Evolutionary conservation across 2,797 vertebrate genomes (phyloP).

Genomic region (Sparus aurata): DNA sequence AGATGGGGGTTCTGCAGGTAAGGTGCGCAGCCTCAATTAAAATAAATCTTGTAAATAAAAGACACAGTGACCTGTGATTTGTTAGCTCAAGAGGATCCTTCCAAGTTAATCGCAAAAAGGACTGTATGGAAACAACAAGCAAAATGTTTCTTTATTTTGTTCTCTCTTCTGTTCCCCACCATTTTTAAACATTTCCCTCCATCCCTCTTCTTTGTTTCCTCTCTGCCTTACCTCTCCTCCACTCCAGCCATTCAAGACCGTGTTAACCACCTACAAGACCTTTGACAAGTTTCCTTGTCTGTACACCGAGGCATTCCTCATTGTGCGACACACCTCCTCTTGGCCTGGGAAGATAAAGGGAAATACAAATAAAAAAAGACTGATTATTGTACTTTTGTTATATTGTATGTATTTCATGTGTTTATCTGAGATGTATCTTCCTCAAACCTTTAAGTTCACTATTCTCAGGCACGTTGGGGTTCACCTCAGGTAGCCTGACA

Average conservation of each 20-base stretch:
- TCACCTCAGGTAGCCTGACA: neutral
- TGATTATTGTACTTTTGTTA: neutral
- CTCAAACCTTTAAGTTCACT: neutral
- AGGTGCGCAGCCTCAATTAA: neutral
- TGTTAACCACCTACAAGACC: conserved; percentile 81
- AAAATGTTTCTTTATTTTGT: neutral
- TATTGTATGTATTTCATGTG: neutral
- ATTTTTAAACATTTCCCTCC: neutral
- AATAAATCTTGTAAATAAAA: neutral
- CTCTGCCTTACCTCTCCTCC: conserved; percentile 42
- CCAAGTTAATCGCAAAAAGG: no score
- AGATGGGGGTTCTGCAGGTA: neutral
- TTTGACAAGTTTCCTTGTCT: conserved; percentile 86
- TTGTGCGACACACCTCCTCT: conserved; percentile 69
- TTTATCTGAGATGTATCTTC: no score
- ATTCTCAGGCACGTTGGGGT: neutral
- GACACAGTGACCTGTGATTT: neutral
- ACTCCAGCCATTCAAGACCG: conserved; percentile 86
- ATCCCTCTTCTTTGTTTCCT: neutral
- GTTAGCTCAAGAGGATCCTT: neutral
- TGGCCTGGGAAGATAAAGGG: conserved; percentile 6
- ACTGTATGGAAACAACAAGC: neutral
- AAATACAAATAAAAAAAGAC: conserved; percentile 37
- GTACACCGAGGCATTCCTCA: conserved; percentile 85
- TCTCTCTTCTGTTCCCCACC: neutral